These are phyloP conservation scores for Tenodera sinensis DNA, from an alignment of 2,888 invertebrate species.

Conservation along the genomic window DNA sequence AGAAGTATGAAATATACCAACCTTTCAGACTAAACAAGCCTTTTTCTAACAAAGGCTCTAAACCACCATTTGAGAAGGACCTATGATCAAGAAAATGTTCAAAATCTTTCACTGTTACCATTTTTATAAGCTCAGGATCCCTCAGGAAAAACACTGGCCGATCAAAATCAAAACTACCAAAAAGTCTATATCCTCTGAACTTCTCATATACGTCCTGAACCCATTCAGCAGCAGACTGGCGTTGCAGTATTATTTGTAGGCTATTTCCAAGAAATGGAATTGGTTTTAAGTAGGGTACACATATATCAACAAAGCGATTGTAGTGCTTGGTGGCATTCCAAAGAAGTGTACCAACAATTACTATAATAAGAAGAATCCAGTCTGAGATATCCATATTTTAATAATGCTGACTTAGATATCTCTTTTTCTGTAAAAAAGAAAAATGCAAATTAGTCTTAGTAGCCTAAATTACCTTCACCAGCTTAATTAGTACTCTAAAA, in stretches of 20 bases:
- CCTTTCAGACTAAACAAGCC: background rate
- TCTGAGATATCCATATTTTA: background rate
- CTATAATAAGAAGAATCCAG: background rate
- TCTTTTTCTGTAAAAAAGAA: background rate
- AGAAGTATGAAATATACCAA: background rate
- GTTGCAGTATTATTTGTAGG: conserved; percentile 43
- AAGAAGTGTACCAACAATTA: background rate
- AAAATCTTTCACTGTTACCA: conserved; percentile 24
- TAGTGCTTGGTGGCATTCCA: background rate
- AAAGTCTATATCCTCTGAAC: background rate
- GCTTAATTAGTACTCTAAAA: too few species aligned
- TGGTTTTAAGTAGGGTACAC: conserved; percentile 33
- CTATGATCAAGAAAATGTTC: conserved; percentile 19
- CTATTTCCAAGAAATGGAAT: conserved; percentile 44
- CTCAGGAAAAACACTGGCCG: background rate
- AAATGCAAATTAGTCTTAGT: background rate
- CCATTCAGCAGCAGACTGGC: background rate
- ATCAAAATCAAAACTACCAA: background rate
- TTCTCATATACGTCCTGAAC: background rate
- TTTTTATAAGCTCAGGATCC: conserved; percentile 27
- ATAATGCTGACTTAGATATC: background rate
- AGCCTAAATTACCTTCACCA: too few species aligned
- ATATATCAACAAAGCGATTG: background rate
- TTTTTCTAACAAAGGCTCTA: background rate
- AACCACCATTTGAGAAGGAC: background rate